Percentiles rank a stretch among this genome's conserved stretches.
phyloP scores from a whole-genome alignment of 2,797 vertebrate species.

The Megalops cyprinoides region DNA sequence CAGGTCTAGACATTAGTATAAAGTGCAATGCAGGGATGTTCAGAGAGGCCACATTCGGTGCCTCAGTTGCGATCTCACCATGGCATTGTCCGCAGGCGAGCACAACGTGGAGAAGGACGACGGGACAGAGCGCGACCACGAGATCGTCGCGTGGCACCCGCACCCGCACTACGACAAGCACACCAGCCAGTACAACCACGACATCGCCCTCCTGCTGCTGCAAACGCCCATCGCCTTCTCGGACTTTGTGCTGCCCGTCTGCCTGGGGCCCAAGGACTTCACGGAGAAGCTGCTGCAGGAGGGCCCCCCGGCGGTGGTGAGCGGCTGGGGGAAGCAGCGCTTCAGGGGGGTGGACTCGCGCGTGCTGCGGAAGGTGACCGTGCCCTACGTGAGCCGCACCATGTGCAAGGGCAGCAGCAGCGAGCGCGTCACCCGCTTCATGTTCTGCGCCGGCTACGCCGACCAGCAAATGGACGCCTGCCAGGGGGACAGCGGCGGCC shows the following conservation, averaged over 20 bases:
- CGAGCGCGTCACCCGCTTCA: slow-evolving; percentile 74
- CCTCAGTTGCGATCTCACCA: not conserved
- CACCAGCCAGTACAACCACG: slow-evolving; percentile 77
- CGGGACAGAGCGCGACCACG: slow-evolving; percentile 70
- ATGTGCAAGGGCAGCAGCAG: slow-evolving; percentile 80
- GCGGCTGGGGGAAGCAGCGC: slow-evolving; percentile 82
- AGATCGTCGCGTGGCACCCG: slow-evolving; percentile 64
- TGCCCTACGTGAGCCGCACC: slow-evolving; percentile 82
- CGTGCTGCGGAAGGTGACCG: slow-evolving; percentile 79
- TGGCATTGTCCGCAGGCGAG: slow-evolving; percentile 76
- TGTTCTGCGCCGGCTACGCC: slow-evolving; percentile 90
- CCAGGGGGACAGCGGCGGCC: slow-evolving; percentile 92
- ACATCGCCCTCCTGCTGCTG: slow-evolving; percentile 89
- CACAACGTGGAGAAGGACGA: slow-evolving; percentile 70
- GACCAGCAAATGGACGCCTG: slow-evolving; percentile 79
- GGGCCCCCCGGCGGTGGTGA: slow-evolving; percentile 74
- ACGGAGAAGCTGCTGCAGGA: slow-evolving; percentile 72
- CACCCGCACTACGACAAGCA: slow-evolving; percentile 69
- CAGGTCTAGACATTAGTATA: too few relatives aligned
- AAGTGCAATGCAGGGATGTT: too few relatives aligned
- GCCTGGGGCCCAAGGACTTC: slow-evolving; percentile 83
- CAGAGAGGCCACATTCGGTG: not conserved
- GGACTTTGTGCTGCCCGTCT: slow-evolving; percentile 80
- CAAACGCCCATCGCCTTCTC: slow-evolving; percentile 72
- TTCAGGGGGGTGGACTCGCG: slow-evolving; percentile 65